These are phyloP conservation scores for Balanococcus diminutus DNA, from an alignment of 2,888 invertebrate genomes.

Conservation along the genomic window DNA sequence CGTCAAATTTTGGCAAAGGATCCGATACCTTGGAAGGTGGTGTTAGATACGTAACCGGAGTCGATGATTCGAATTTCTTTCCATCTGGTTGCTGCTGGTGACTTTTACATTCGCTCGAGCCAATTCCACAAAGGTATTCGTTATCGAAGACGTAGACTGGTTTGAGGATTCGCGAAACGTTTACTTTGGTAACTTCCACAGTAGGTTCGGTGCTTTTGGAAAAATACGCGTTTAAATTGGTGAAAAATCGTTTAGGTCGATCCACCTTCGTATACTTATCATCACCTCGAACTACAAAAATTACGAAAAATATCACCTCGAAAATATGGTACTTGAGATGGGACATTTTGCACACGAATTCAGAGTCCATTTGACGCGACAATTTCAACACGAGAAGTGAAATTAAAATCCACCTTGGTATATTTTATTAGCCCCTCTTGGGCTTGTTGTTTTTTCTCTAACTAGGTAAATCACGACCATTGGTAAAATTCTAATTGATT, in stretches of 20 bases:
- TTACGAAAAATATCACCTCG: background rate
- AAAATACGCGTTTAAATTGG: slow-evolving; percentile 33
- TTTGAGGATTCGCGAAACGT: background rate
- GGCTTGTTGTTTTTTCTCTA: background rate
- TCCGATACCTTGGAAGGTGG: background rate
- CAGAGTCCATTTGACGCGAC: background rate
- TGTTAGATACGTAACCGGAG: background rate
- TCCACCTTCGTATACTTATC: background rate
- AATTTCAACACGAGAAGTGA: background rate
- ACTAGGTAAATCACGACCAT: background rate
- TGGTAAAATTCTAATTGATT: slow-evolving; percentile 9
- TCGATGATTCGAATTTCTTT: background rate
- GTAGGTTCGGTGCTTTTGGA: background rate
- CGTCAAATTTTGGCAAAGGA: background rate
- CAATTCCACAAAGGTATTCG: background rate
- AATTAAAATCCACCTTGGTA: background rate
- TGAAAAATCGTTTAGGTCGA: slow-evolving; percentile 32
- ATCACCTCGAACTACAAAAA: background rate
- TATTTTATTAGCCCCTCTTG: background rate
- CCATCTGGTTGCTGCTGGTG: background rate
- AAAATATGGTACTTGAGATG: background rate
- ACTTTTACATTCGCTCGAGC: background rate
- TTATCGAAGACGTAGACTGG: slow-evolving; percentile 4
- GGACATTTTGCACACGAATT: background rate
- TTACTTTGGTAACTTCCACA: background rate